Evolutionary conservation across 2,797 vertebrate species (phyloP), one percentile per base, ranked within the genome.

Genomic region (Lutjanus campechanus): DNA sequence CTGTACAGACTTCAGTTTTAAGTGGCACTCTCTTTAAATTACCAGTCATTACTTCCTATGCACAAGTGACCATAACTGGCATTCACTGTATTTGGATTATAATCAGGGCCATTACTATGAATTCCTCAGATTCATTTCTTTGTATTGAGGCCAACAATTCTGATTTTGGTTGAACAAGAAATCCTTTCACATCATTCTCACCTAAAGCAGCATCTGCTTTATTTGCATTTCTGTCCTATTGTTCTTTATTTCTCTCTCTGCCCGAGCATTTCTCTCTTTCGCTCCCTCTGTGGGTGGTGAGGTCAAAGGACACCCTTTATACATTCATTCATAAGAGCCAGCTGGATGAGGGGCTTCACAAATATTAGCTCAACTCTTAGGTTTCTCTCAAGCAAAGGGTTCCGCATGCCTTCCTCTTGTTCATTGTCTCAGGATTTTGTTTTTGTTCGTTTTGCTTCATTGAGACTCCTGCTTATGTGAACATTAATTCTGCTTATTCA

Each of bases 301-400:
- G 88, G 91, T 92, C 82, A 92, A 87, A 86, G 85, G 76, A 82
- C 68, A 66, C 11, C 51, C 84, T 84, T 93, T 88, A 92, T 92
- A 58, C 85, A 90, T 92, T 91, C 77, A 93, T 92, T 90, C 87
- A 93, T 92, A 81, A 82, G 85, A 73, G 50, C 25, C 61, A 73
- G 77, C 79, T 80, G 82, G 56, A 82, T 81, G 76, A 90, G 79
- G 56, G 82, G 76, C 66, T 87, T 88, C 19, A 85, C 74, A 77
- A 88, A 79, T 85, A 84, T 91, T 64, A 85, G 40, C 77, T 81
- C 47, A 71, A 71, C 63, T 82, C 67, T 22, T 20, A 47, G 64
- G 19, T 68, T 69, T 76, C 61, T 64, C 64, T 66, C 20, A 44
- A 79, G 73, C 29, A 70, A 69, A 69, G 5, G 20, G n/a, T 47